phyloP scores from a whole-genome alignment of 1,140 invertebrate genomes.

The Drosophila orosa region DNA sequence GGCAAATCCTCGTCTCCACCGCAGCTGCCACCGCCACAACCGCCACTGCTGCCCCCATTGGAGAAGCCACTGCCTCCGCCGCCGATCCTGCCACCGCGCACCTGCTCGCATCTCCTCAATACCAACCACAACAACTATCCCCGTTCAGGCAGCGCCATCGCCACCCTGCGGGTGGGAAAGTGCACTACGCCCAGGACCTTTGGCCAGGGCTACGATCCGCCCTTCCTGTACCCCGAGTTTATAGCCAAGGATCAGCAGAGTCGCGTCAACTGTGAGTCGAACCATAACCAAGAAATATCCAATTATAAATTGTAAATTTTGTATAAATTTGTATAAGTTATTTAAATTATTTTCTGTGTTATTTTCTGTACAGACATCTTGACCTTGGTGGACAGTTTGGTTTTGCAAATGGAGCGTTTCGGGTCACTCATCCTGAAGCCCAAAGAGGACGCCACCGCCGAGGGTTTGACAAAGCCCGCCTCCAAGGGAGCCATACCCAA shows the following conservation, averaged over 20 bases:
- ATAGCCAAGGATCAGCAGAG: slow-evolving; percentile 15
- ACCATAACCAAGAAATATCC: not conserved
- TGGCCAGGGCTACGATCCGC: slow-evolving; percentile 51
- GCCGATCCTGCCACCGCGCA: not conserved
- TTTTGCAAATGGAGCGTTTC: slow-evolving; percentile 27
- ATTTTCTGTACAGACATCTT: slow-evolving; percentile 33
- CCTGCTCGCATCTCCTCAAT: not conserved
- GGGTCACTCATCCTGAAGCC: not conserved
- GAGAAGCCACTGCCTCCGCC: not conserved
- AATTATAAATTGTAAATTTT: too few species aligned
- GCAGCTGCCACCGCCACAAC: too few species aligned
- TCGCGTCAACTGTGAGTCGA: slow-evolving; percentile 42
- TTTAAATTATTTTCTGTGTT: too few species aligned
- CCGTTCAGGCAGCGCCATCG: fast-evolving
- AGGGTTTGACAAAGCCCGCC: not conserved
- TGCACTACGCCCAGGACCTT: slow-evolving; percentile 26
- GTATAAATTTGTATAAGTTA: too few species aligned
- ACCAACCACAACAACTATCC: not conserved
- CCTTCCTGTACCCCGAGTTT: slow-evolving; percentile 47
- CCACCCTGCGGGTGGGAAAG: not conserved
- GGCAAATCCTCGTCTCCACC: not conserved
- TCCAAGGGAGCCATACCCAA: slow-evolving; percentile 47
- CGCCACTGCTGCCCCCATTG: not conserved
- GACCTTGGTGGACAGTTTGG: slow-evolving; percentile 35
- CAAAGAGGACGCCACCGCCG: not conserved